A percentile compares a stretch with the other conserved stretches of the same genome.
Evolutionary conservation across 2,797 vertebrate species (phyloP).

Genomic region (Anomalospiza imberbis): DNA sequence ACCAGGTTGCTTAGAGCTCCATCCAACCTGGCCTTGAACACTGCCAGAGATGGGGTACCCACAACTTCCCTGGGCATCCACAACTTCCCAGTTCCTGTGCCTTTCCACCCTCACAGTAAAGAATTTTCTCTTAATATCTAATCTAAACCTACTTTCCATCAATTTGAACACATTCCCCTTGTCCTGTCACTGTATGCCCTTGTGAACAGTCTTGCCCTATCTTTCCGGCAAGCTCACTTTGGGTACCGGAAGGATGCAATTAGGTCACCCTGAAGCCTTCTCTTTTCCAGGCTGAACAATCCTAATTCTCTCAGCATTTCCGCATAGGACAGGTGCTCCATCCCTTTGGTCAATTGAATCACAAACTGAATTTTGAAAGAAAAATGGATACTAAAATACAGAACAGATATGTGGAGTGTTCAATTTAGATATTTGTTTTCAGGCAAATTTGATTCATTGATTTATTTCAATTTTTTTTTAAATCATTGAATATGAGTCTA

Average conservation of each 20-base stretch:
- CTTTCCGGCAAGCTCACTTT: neutral
- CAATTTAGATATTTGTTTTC: neutral
- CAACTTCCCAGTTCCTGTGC: neutral
- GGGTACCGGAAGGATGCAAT: neutral
- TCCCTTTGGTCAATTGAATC: neutral
- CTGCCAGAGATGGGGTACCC: neutral
- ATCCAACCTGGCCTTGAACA: neutral
- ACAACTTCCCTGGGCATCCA: neutral
- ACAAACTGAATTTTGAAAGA: neutral
- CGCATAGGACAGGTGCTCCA: neutral
- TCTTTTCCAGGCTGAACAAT: neutral
- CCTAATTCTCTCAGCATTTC: neutral
- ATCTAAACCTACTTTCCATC: neutral
- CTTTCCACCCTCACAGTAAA: neutral
- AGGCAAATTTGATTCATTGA: fast-evolving
- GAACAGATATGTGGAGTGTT: neutral
- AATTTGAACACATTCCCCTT: neutral
- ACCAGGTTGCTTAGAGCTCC: neutral
- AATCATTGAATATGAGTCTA: neutral
- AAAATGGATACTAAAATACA: neutral
- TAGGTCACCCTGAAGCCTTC: neutral
- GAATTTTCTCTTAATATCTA: neutral
- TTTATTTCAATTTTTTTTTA: neutral
- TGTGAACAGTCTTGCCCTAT: neutral
- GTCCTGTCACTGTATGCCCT: neutral